Percentiles rank a stretch among this genome's conserved stretches.
Conservation (phyloP, 2,797 vertebrate species). For the Neoniphon sammara region DNA sequence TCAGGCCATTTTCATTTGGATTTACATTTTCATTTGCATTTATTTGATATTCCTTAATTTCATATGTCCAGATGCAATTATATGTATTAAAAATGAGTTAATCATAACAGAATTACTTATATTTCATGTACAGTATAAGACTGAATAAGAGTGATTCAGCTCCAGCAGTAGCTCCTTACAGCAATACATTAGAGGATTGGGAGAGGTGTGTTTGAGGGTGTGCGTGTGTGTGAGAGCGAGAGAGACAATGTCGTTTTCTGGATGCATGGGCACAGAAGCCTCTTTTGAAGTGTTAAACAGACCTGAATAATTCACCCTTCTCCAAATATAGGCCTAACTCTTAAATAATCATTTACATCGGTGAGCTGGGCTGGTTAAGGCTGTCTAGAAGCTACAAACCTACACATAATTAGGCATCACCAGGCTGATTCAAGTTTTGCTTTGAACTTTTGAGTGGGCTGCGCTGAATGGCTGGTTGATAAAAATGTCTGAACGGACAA, state of each 20-base stretch:
- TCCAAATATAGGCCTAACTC: constrained; percentile 63
- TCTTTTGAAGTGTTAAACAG: constrained; percentile 81
- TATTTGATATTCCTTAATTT: constrained; percentile 3
- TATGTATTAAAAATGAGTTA: background rate
- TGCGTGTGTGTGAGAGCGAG: constrained; percentile 13
- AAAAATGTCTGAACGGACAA: background rate
- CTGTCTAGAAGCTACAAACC: constrained; percentile 17
- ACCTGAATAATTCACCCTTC: constrained; percentile 75
- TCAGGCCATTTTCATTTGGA: background rate
- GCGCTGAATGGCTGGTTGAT: constrained; percentile 1
- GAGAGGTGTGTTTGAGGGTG: constrained; percentile 1
- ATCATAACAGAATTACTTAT: background rate
- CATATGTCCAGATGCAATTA: background rate
- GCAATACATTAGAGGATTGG: background rate
- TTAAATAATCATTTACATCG: constrained; percentile 70
- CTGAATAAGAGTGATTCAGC: constrained; percentile 14
- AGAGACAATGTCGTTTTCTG: constrained; percentile 20
- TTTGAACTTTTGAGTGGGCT: constrained; percentile 38
- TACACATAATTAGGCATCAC: constrained; percentile 21
- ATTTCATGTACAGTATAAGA: background rate
- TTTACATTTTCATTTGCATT: background rate
- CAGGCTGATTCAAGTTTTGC: constrained; percentile 10
- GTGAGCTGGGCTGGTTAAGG: constrained; percentile 32
- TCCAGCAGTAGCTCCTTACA: background rate
- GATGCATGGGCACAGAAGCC: constrained; percentile 35